phyloP scores from a whole-genome alignment of 1,140 invertebrate genomes.

The Notospermus geniculatus region DNA sequence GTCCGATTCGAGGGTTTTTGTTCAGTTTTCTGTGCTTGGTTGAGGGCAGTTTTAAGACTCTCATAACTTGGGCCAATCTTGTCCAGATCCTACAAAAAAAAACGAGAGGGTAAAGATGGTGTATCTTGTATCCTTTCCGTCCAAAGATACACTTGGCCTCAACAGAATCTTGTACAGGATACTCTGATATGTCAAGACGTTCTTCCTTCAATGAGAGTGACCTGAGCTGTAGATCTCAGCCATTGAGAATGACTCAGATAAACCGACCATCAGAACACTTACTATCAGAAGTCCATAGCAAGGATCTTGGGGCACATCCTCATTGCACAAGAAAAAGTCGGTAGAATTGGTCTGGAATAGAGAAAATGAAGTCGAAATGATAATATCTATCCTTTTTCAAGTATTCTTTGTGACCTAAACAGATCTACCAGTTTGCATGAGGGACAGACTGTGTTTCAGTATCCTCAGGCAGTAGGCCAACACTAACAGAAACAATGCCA shows the following conservation, averaged over 20 bases:
- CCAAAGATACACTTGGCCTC: background rate
- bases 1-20: too few species aligned
- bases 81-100: conserved; percentile 16
- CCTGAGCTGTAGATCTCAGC: conserved; percentile 33
- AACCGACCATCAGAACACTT: background rate
- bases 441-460: too few species aligned
- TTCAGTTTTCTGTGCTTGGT: background rate
- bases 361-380: too few species aligned
- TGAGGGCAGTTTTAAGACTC: background rate
- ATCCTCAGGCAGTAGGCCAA: too few species aligned
- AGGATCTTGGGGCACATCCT: too few species aligned
- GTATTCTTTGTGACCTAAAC: too few species aligned
- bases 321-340: too few species aligned
- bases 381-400: too few species aligned
- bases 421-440: too few species aligned
- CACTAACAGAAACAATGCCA: too few species aligned
- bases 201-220: background rate
- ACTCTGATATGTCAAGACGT: background rate
- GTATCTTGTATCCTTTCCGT: background rate
- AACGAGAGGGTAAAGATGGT: background rate
- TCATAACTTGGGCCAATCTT: conserved; percentile 17
- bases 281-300: too few species aligned
- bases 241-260: background rate
- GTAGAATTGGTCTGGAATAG: too few species aligned
- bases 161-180: background rate